Evolutionary conservation across 2,113 vertebrate species (phyloP).

Genomic region (Hemiprocne comata): DNA sequence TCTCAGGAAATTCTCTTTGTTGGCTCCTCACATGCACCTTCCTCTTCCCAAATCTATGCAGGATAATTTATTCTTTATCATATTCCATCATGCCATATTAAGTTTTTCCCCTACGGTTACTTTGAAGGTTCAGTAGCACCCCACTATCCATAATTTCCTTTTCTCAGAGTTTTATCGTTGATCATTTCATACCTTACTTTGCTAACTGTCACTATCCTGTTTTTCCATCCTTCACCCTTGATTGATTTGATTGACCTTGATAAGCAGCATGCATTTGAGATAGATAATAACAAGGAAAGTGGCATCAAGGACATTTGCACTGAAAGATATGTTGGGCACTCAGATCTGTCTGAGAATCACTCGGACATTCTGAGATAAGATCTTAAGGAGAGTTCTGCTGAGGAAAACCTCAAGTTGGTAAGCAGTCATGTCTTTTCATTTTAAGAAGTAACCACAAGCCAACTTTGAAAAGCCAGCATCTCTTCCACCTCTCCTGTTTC

Average conservation of each 20-base stretch:
- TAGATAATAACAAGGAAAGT: not conserved
- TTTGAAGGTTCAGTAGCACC: not conserved
- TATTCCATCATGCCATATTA: not conserved
- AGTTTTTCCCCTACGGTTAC: not conserved
- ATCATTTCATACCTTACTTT: not conserved
- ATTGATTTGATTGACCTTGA: not conserved
- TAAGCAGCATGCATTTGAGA: not conserved
- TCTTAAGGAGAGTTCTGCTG: not conserved
- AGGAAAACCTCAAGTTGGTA: not conserved
- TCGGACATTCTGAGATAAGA: not conserved
- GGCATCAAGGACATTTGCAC: not conserved
- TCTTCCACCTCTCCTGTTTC: not conserved
- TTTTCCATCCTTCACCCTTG: not conserved
- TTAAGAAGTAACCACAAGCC: not conserved
- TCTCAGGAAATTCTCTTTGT: not conserved
- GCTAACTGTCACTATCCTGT: not conserved
- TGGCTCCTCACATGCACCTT: not conserved
- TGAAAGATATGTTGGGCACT: not conserved
- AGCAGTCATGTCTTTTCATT: not conserved
- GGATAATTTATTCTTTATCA: not conserved
- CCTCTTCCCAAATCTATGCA: not conserved
- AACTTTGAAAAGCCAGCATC: not conserved
- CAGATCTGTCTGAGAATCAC: not conserved
- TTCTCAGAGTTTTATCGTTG: not conserved
- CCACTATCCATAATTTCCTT: not conserved